Base-by-base conservation (phyloP, 2,113 vertebrate species). In the Psephotus haematonotus region DNA sequence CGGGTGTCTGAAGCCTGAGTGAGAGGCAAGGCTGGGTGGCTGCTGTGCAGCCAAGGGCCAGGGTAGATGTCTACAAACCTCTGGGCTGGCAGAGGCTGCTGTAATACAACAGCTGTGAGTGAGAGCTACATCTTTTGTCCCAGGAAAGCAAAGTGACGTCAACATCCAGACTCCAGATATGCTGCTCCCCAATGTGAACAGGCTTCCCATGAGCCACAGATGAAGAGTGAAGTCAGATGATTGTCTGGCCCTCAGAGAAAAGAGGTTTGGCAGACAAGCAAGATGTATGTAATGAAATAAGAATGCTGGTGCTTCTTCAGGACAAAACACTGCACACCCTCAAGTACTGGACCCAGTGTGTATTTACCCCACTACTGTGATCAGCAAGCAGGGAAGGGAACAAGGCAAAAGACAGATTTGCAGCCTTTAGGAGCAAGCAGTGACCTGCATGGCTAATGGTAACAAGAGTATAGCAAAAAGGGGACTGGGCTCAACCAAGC, bases 1-100 rank as follows among this genome's bases (percentile, higher is more conserved):
- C 0, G 1, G 25, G 55, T n/a, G 31, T 31, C 55, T 13, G 20
- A 29, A 71, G 46, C 47, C 29, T 2, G 1, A 10, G 69, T 1
- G 3, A 74, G 49, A 68, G n/a, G 64, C 2, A 2, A 81, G 68
- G 2, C 68, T 23, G 68, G 52, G 83, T 0, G 9, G 67, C 77
- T 92, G 92, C 90, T 59, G 18, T 28, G 60, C 17, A 22, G n/a
- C 53, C 3, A 0, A 87, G 59, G 60, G 44, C 68, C 39, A 4
- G 65, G 43, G 49, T 22, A 12, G 46, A 20, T 46, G 25, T 37
- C 74, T 90, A 53, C 63, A 47, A 68, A 65, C 44, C 50, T 59
- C 63, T 63, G 77, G 62, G 35, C 57, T 95, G 71, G 33, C 50
- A 67, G 50, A 57, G 49, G 69, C 79, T 81, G 88, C 67, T 67